A percentile compares a stretch with the other conserved stretches of the same genome.
These are phyloP conservation scores for Muscicapa comitata DNA, from an alignment of 2,797 vertebrate species.

Conservation along the genomic window DNA sequence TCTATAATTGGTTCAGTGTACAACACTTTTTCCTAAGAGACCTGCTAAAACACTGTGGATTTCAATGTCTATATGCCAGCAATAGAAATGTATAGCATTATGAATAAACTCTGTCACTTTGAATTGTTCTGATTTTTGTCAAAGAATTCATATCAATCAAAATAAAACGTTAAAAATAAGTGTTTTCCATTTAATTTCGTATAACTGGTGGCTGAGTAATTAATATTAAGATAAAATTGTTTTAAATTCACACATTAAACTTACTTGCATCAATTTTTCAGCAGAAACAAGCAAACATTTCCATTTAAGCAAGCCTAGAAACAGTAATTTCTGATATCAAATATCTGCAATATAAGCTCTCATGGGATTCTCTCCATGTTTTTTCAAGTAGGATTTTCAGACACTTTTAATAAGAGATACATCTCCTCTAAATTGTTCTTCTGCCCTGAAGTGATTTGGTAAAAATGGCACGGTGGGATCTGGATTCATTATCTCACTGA, in stretches of 20 bases:
- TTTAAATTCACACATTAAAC: not conserved
- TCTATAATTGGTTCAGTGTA: constrained; percentile 32
- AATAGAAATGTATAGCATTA: not conserved
- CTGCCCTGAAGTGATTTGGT: not conserved
- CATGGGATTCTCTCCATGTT: not conserved
- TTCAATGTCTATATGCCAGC: not conserved
- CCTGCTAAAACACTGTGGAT: not conserved
- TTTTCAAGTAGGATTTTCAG: not conserved
- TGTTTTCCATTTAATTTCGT: not conserved
- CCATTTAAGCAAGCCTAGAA: not conserved
- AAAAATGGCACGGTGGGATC: constrained; percentile 3
- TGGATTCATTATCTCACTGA: constrained; percentile 51
- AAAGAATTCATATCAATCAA: not conserved
- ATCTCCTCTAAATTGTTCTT: constrained; percentile 18
- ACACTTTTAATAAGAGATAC: constrained; percentile 5
- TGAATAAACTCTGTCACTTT: not conserved
- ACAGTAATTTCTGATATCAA: not conserved
- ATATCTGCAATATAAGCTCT: not conserved
- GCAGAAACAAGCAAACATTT: not conserved
- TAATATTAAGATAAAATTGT: not conserved
- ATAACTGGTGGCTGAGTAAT: not conserved
- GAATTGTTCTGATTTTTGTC: not conserved
- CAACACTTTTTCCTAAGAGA: not conserved
- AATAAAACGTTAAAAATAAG: not conserved
- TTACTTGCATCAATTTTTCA: not conserved